phyloP scores from a whole-genome alignment of 2,797 vertebrate species.

The Sebastes itinus region DNA sequence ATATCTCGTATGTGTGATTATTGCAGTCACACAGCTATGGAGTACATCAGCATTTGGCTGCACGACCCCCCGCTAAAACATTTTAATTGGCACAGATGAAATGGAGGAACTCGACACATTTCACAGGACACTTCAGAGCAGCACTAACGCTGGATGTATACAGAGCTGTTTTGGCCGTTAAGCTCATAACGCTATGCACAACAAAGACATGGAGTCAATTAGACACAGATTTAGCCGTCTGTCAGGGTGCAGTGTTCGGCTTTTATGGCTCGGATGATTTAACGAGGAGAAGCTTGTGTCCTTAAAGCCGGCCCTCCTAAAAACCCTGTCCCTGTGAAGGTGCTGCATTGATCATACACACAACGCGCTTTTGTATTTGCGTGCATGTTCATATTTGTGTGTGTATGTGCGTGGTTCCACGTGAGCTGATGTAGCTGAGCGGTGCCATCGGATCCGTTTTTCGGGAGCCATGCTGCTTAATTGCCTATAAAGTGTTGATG shows the following conservation, averaged over 20 bases:
- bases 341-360: slow-evolving; percentile 28
- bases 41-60: slow-evolving; percentile 7
- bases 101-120: neutral
- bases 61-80: slow-evolving; percentile 7
- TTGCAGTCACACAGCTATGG: neutral
- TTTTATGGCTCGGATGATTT: slow-evolving; percentile 39
- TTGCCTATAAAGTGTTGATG: slow-evolving; percentile 78
- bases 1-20: neutral
- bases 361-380: neutral
- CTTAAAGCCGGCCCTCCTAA: slow-evolving; percentile 20
- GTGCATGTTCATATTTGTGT: slow-evolving; percentile 2
- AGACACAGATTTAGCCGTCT: slow-evolving; percentile 45
- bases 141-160: neutral
- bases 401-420: slow-evolving; percentile 16
- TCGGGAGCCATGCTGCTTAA: slow-evolving; percentile 65
- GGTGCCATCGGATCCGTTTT: slow-evolving; percentile 37
- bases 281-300: slow-evolving; percentile 12
- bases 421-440: slow-evolving; percentile 27
- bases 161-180: slow-evolving; percentile 4
- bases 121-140: neutral
- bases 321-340: slow-evolving; percentile 30
- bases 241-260: slow-evolving; percentile 7
- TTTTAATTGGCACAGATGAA: slow-evolving; percentile 23
- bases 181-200: slow-evolving; percentile 11
- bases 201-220: slow-evolving; percentile 51